Conservation (phyloP, 1,140 invertebrate species). For the Plodia interpunctella region DNA sequence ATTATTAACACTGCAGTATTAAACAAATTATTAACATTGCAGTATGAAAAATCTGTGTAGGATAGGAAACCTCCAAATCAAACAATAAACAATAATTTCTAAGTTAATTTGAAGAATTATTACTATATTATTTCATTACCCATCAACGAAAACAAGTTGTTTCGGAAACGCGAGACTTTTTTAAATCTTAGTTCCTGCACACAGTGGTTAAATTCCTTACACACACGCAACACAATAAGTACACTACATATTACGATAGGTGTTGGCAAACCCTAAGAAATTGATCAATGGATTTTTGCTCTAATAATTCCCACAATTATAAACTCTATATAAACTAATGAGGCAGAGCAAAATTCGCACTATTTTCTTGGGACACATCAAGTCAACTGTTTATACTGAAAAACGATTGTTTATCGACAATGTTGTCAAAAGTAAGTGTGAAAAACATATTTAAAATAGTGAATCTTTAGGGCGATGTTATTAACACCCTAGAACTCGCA, state of each 20-base stretch:
- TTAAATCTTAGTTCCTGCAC: too few species aligned
- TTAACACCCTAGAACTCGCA: too few species aligned
- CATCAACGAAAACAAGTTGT: too few species aligned
- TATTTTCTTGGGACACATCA: conserved; percentile 32
- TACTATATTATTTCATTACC: too few species aligned
- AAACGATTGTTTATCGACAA: conserved; percentile 19
- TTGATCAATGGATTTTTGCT: conserved; percentile 67
- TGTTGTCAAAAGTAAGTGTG: conserved; percentile 40
- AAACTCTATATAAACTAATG: conserved; percentile 63
- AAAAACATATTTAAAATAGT: not conserved
- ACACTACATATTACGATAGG: conserved; percentile 37
- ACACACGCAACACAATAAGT: not conserved
- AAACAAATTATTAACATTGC: too few species aligned
- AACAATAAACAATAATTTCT: too few species aligned
- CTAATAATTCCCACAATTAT: conserved; percentile 71
- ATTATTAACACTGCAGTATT: too few species aligned
- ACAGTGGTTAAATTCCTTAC: too few species aligned
- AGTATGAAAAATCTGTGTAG: too few species aligned
- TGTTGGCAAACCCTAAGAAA: conserved; percentile 60
- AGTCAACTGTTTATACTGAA: conserved; percentile 12
- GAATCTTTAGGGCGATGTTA: not conserved
- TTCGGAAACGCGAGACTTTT: too few species aligned
- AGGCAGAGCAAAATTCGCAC: conserved; percentile 28
- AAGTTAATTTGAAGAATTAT: too few species aligned
- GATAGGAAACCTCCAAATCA: too few species aligned